Percentiles rank a stretch among this genome's conserved stretches.
Evolutionary conservation across 2,888 invertebrate genomes (phyloP).

Genomic region (Cyclophora punctaria): DNA sequence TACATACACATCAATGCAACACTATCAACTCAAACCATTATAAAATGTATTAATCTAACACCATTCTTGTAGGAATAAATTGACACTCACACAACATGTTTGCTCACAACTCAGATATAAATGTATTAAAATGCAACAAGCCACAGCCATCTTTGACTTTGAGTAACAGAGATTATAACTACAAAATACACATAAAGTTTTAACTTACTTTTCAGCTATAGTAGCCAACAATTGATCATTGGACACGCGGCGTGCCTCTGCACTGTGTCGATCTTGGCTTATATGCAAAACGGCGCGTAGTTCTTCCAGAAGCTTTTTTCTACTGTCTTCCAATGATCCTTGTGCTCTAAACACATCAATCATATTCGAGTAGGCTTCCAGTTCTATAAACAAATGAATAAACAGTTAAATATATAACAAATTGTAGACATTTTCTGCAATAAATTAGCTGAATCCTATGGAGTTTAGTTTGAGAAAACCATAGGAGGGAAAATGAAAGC

Average conservation of each 20-base stretch:
- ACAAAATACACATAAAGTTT: constrained; percentile 30
- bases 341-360: constrained; percentile 94
- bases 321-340: constrained; percentile 88
- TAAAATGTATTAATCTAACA: constrained; percentile 1
- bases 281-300: constrained; percentile 88
- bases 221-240: constrained; percentile 93
- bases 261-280: constrained; percentile 91
- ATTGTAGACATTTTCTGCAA: constrained; percentile 20
- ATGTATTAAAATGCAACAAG: constrained; percentile 30
- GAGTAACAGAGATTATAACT: constrained; percentile 32
- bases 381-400: constrained; percentile 77
- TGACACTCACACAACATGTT: constrained; percentile 12
- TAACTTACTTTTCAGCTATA: constrained; percentile 90
- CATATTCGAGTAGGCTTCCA: constrained; percentile 93
- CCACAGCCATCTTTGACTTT: constrained; percentile 65
- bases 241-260: constrained; percentile 92
- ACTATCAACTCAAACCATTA: not conserved
- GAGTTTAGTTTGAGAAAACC: constrained; percentile 50
- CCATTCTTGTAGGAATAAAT: constrained; percentile 21
- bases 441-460: constrained; percentile 32
- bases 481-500: constrained; percentile 74
- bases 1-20: not conserved
- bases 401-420: constrained; percentile 20
- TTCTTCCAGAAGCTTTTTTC: constrained; percentile 88
- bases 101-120: constrained; percentile 9